phyloP scores from a whole-genome alignment of 2,888 invertebrate species.

The Tetragonula carbonaria region DNA sequence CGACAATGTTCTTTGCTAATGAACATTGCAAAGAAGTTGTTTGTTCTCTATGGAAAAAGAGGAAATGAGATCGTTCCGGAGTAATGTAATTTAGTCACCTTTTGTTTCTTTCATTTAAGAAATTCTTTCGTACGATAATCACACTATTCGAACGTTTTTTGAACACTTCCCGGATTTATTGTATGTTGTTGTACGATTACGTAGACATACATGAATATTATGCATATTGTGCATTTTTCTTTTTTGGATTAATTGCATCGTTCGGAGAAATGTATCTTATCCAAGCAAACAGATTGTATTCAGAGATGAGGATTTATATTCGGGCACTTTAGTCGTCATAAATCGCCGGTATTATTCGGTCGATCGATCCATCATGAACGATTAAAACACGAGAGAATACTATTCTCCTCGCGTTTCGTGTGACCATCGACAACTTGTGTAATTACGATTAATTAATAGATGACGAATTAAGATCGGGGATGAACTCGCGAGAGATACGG shows the following conservation, averaged over 20 bases:
- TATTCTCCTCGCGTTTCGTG: constrained; percentile 19
- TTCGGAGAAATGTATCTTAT: not conserved
- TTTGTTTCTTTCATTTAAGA: not conserved
- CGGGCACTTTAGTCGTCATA: constrained; percentile 18
- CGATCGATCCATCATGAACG: constrained; percentile 28
- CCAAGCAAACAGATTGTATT: not conserved
- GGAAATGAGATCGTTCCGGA: not conserved
- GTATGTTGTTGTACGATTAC: not conserved
- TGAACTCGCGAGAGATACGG: not conserved
- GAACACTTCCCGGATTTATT: not conserved
- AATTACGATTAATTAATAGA: constrained; percentile 49
- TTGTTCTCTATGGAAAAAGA: not conserved
- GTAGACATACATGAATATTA: not conserved
- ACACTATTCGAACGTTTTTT: not conserved
- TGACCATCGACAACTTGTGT: not conserved
- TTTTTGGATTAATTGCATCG: constrained; percentile 1
- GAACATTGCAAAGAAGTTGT: not conserved
- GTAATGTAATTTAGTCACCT: not conserved
- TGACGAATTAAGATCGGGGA: not conserved
- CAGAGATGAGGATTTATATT: not conserved
- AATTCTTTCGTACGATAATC: not conserved
- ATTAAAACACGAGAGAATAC: constrained; percentile 13
- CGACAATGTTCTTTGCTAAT: not conserved
- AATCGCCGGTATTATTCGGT: constrained; percentile 17
- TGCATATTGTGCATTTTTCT: not conserved